Evolutionary conservation across 37 sponge, comb jelly and placozoan species (phyloP), one percentile per base, ranked within the genome.

Genomic region (Dysidea cf. avara): DNA sequence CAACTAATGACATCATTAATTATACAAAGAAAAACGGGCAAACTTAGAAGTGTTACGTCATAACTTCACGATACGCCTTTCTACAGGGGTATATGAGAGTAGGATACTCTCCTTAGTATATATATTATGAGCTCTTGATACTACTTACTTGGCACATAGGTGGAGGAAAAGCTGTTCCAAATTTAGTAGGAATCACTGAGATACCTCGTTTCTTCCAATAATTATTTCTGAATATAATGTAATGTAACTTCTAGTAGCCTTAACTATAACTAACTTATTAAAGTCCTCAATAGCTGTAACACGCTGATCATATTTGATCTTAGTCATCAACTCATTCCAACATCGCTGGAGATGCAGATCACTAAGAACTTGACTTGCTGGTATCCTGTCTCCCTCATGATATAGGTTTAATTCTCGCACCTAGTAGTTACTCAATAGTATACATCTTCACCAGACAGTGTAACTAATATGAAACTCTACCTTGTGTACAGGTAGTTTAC

Each of bases 101-200:
- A n/a, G n/a, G n/a, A n/a, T n/a, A n/a, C n/a, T n/a, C n/a, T n/a
- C n/a, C n/a, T n/a, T n/a, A n/a, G n/a, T n/a, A n/a, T n/a, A n/a
- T n/a, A n/a, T n/a, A n/a, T n/a, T n/a, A n/a, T n/a, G n/a, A n/a
- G n/a, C n/a, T n/a, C n/a, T n/a, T n/a, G n/a, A n/a, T n/a, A 43
- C 9, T 43, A 9, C 46, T 43, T 12, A 43, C 46, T 56, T 89
- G 84, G 66, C 86, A 78, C 50, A 90, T 35, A 33, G 58, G 61
- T 20, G 62, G 13, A 5, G 85, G 87, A 83, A 90, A 94, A 28
- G 84, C 77, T 3, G 86, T 61, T 14, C 88, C 86, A 79, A 79
- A 94, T 61, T 74, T 83, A 47, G 87, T 89, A 4, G 95, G 95
- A 17, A 94, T 56, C 30, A 94, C 36, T 33, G 87, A 73, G 12